Evolutionary conservation across 1,140 invertebrate genomes (phyloP).

Genomic region (Drosophila eugracilis): DNA sequence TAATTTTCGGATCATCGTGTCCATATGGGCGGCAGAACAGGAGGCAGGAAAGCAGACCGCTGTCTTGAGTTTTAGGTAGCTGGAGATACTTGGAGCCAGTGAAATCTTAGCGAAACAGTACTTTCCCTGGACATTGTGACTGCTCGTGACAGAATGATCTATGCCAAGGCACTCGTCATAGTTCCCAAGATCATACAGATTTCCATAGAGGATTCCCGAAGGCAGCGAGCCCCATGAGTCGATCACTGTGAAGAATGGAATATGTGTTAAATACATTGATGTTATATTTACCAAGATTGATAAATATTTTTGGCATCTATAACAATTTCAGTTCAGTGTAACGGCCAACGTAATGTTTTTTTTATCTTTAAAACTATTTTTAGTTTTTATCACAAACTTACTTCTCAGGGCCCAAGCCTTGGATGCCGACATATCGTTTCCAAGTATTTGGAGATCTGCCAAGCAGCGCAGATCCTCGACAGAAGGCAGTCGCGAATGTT

Average conservation of each 20-base stretch:
- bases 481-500: not conserved
- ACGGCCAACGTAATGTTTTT: no score
- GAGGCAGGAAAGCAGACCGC: constrained; percentile 48
- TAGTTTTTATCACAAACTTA: no score
- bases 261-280: not conserved
- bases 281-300: no score
- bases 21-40: constrained; percentile 38
- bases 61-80: constrained; percentile 6
- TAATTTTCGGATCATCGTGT: constrained; percentile 28
- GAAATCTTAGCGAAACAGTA: constrained; percentile 29
- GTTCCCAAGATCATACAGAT: constrained; percentile 50
- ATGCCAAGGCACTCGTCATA: constrained; percentile 54
- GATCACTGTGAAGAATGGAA: constrained; percentile 17
- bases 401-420: constrained; percentile 31
- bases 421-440: not conserved
- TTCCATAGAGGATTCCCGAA: constrained; percentile 46
- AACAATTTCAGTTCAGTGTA: no score
- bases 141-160: constrained; percentile 9
- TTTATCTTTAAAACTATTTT: no score
- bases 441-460: constrained; percentile 15
- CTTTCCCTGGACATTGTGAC: constrained; percentile 38
- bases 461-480: constrained; percentile 23
- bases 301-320: no score
- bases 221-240: constrained; percentile 62
- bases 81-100: not conserved